phyloP scores from a whole-genome alignment of 2,113 vertebrate species.

The Oplegnathus fasciatus region DNA sequence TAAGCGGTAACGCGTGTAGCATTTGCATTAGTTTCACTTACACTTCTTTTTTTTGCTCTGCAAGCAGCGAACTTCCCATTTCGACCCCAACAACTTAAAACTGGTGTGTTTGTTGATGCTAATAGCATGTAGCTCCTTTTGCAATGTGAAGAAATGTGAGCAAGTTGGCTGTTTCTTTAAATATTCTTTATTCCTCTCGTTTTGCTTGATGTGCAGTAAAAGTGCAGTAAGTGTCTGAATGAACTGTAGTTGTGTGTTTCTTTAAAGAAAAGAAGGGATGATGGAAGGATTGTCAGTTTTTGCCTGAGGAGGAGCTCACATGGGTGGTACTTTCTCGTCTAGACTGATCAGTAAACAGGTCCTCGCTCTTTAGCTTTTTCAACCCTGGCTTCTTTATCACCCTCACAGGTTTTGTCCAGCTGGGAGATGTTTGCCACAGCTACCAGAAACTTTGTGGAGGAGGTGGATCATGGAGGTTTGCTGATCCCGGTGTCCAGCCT shows the following conservation, averaged over 20 bases:
- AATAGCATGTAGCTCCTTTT: not conserved
- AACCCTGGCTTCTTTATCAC: not conserved
- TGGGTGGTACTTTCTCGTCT: not conserved
- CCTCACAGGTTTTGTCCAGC: constrained; percentile 11
- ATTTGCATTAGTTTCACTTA: not conserved
- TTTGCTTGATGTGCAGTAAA: not conserved
- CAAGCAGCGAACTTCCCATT: not conserved
- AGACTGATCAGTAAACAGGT: too few species aligned
- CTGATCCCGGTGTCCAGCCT: constrained; percentile 89
- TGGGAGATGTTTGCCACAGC: constrained; percentile 93
- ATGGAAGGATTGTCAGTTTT: not conserved
- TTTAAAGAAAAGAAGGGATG: not conserved
- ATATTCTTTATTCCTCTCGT: not conserved
- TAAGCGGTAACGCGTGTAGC: not conserved
- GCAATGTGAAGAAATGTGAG: too few species aligned
- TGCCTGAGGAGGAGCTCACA: not conserved
- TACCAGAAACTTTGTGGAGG: constrained; percentile 91
- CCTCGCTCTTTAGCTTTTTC: not conserved
- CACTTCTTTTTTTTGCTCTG: not conserved
- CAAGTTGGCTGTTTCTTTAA: not conserved
- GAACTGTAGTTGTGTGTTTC: not conserved
- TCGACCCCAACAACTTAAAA: not conserved
- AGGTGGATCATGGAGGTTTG: constrained; percentile 88
- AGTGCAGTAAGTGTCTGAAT: not conserved
- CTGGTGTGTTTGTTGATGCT: not conserved